Evolutionary conservation across 2,888 invertebrate species (phyloP), one percentile per base, ranked within the genome.

Genomic region (Agrilus mali): DNA sequence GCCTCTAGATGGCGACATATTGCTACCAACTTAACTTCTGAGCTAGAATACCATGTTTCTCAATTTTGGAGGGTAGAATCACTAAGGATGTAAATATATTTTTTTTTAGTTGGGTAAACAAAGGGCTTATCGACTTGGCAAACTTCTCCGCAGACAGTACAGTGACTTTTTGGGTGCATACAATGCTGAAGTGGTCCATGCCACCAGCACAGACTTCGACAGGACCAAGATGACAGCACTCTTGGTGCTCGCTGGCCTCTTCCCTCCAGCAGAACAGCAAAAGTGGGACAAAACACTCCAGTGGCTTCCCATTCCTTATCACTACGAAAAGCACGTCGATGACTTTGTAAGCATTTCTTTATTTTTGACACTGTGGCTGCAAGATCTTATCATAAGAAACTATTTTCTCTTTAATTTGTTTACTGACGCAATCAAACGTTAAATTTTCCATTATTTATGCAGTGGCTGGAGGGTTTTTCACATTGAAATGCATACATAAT

Each of bases 141-240:
- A 58, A 43, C 44, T 61, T 4, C 53, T 74, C 12, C 56, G 68
- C 14, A 45, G 53, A 2, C 58, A 60, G 17, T 74, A 73, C 41
- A 54, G 57, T n/a, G 15, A 49, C 1, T 69, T 69, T 44, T 53
- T 74, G 32, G 70, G 68, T 0, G 52, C 59, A 2, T 72, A 69
- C 49, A 56, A 48, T 1, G 58, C 65, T 1, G 57, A 50, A 33
- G 69, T 80, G 58, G 61, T 74, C 7, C 51, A 55, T 10, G 65
- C 74, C 37, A 66, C 74, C 17, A 81, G 81, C 32, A 82, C 85
- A 0, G 77, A 81, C 58, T 80, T 71, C 56, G 80, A 81, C 41
- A 70, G 86, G 38, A 86, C 87, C 0, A 75, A 86, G 64, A 82
- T 82, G 75, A 81, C 82, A 4, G 81, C 78, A 0, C 68, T 81